Base-by-base conservation (phyloP, 2,797 vertebrate species). In the Orestias chungarensis region DNA sequence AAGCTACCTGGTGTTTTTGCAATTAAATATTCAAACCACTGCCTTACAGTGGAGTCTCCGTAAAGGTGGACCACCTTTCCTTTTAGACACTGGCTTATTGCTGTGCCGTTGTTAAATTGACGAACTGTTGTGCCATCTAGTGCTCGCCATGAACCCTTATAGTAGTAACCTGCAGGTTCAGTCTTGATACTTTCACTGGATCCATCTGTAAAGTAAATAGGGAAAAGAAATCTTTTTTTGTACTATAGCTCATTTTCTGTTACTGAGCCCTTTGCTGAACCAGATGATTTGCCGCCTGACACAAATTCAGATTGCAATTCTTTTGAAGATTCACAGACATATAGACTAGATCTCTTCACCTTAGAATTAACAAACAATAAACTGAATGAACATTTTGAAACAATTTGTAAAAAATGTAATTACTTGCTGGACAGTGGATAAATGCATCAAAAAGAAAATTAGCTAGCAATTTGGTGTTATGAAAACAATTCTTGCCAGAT, bases 111-210 rank as follows among this genome's bases (percentile, higher is more conserved):
- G 55, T 95, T 95, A 80, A 98, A 98, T 76, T 92, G 95, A 17
- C 55, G 93, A 76, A 95, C 90, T 78, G 85, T 86, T 10, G 84
- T 75, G 1, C 55, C 55, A 27, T 57, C 15, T 20, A 57, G 8
- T 11, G 55, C 55, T 57, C 0, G 55, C 55, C 55, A 99, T n/a
- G 87, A 80, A 49, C 94, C 93, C 74, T 93, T 85, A 70, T 95
- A 96, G 87, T 96, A 98, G 87, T 95, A 96, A 0, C 97, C 97
- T 49, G 95, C 95, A 43, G 94, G 94, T 47, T 44, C 23, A 38
- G 47, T 66, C 9, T 42, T 78, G 64, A 70, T 14, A 31, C 0
- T 55, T 29, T 9, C 50, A 49, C 52, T 82, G 4, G 70, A 55
- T 54, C 43, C 10, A 33, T 52, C 27, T 18, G 69, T 23, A 66